Percentiles rank a stretch among this genome's conserved stretches.
phyloP scores from a whole-genome alignment of 2,888 invertebrate genomes.

The Temnothorax unifasciatus region DNA sequence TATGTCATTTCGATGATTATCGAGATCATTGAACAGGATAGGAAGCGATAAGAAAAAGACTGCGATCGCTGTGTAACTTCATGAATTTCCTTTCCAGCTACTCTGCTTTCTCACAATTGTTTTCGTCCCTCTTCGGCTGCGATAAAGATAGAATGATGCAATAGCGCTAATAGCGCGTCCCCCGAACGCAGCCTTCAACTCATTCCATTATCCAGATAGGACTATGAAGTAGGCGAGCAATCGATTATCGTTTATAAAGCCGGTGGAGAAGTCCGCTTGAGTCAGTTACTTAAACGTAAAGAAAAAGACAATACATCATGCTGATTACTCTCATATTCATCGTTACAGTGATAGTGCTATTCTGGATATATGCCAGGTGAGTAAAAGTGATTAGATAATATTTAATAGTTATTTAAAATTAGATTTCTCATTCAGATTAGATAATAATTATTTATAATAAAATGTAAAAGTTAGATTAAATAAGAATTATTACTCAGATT shows the following conservation, averaged over 20 bases:
- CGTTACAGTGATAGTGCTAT: slow-evolving; percentile 56
- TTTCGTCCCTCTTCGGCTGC: background rate
- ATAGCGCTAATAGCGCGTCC: too few relatives aligned
- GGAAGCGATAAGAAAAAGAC: background rate
- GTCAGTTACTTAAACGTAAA: background rate
- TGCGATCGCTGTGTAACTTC: background rate
- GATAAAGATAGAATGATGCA: too few relatives aligned
- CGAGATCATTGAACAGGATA: background rate
- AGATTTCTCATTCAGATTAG: background rate
- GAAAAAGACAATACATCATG: background rate
- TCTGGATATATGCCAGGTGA: slow-evolving; percentile 69
- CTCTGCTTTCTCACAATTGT: background rate
- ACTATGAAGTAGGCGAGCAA: background rate
- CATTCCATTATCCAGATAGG: background rate
- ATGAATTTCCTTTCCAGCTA: background rate
- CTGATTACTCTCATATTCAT: slow-evolving; percentile 60
- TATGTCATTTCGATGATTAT: background rate
- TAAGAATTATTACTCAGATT: too few relatives aligned
- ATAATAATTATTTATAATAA: too few relatives aligned
- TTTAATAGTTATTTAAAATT: background rate
- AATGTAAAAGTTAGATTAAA: too few relatives aligned
- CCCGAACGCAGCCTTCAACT: too few relatives aligned
- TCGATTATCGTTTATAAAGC: background rate
- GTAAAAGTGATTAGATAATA: background rate
- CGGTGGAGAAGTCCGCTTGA: background rate